Percentiles rank a stretch among this genome's conserved stretches.
Evolutionary conservation across 2,797 vertebrate species (phyloP).

Genomic region (Chloroceryle inda): DNA sequence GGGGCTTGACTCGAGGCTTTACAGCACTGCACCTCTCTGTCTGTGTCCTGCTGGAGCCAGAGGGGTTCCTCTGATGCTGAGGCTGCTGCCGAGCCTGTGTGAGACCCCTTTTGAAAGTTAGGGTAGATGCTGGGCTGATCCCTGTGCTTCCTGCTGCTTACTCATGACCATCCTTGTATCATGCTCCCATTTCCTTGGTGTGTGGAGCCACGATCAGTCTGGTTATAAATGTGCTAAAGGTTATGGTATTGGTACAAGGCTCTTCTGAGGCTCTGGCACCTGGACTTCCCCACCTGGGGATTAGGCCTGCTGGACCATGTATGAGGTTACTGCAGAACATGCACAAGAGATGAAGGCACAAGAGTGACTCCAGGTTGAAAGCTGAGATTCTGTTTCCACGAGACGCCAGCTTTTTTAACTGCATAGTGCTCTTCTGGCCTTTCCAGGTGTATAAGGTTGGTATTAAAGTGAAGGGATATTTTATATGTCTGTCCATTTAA

Average conservation of each 20-base stretch:
- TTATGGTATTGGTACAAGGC: neutral
- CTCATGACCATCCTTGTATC: neutral
- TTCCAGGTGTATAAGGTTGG: fast-evolving
- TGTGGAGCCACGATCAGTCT: neutral
- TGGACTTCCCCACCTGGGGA: neutral
- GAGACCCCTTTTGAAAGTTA: neutral
- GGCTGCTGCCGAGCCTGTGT: neutral
- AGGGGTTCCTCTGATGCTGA: neutral
- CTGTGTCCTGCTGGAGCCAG: neutral
- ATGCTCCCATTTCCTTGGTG: fast-evolving
- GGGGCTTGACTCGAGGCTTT: neutral
- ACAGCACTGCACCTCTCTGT: neutral
- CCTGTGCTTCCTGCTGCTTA: neutral
- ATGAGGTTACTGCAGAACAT: neutral
- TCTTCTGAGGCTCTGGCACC: neutral
- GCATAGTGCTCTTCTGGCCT: neutral
- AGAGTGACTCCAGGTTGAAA: neutral
- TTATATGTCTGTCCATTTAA: neutral
- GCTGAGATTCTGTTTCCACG: neutral
- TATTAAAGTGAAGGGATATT: neutral
- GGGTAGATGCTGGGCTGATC: neutral
- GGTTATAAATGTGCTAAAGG: neutral
- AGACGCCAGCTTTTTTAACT: neutral
- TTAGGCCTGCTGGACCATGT: neutral
- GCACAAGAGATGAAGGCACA: neutral